Percentiles rank a stretch among this genome's conserved stretches.
Evolutionary conservation across 2,113 vertebrate genomes (phyloP).

Genomic region (Platycercus adscitus): DNA sequence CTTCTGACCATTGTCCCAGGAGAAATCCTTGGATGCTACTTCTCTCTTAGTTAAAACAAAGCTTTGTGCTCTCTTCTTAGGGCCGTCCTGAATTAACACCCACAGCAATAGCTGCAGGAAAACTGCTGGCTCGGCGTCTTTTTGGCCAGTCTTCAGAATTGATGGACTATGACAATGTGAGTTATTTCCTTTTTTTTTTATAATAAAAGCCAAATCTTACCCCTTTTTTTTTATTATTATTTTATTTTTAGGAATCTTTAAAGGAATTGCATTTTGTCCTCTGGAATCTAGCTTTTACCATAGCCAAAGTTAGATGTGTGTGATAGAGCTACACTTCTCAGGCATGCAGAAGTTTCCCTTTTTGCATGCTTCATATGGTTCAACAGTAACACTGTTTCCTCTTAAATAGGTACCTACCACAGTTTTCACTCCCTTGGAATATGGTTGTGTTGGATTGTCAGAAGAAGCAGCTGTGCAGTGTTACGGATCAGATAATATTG

Average conservation of each 20-base stretch:
- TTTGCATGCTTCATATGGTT: background rate
- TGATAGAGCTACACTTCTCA: background rate
- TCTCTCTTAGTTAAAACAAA: background rate
- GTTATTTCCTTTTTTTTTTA: slow-evolving; percentile 22
- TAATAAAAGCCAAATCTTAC: background rate
- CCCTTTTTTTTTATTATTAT: background rate
- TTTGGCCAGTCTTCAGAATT: slow-evolving; percentile 75
- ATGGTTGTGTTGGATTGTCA: slow-evolving; percentile 90
- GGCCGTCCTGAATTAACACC: slow-evolving; percentile 94
- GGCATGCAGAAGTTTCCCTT: background rate
- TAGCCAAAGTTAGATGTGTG: background rate
- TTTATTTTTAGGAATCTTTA: background rate
- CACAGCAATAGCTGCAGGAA: slow-evolving; percentile 90
- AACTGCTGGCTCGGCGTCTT: slow-evolving; percentile 87
- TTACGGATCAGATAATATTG: slow-evolving; percentile 82
- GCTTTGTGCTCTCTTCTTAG: slow-evolving; percentile 65
- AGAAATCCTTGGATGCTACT: background rate
- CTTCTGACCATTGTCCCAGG: background rate
- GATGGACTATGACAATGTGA: slow-evolving; percentile 94
- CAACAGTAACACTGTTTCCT: background rate
- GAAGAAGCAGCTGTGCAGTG: slow-evolving; percentile 84
- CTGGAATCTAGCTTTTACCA: background rate
- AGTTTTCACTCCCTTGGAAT: slow-evolving; percentile 94
- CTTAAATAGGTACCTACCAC: slow-evolving; percentile 87
- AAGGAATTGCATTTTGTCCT: background rate